Conservation (phyloP, 2,888 invertebrate genomes). For the Eudasyphora cyanicolor region DNA sequence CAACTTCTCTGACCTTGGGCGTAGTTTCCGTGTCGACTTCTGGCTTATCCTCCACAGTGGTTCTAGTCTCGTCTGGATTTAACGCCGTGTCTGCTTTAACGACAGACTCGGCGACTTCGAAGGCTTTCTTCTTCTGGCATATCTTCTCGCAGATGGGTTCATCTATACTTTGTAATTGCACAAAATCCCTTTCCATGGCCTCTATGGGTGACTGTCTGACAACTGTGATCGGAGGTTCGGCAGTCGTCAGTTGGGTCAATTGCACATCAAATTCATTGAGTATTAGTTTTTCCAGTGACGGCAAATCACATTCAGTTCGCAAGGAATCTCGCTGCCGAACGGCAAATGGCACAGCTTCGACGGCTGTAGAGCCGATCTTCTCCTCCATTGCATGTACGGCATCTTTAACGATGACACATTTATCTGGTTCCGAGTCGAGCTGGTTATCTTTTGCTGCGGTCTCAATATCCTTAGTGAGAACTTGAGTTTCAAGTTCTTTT, state of each 20-base stretch:
- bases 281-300: conserved; percentile 72
- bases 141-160: conserved; percentile 76
- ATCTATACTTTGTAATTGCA: conserved; percentile 67
- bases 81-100: conserved; percentile 60
- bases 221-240: conserved; percentile 68
- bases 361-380: conserved; percentile 74
- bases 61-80: conserved; percentile 69
- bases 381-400: conserved; percentile 82
- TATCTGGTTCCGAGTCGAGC: conserved; percentile 54
- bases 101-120: conserved; percentile 72
- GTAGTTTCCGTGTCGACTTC: conserved; percentile 59
- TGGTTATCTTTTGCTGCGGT: neutral
- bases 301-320: conserved; percentile 67
- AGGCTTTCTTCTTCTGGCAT: conserved; percentile 71
- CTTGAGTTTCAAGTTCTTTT: conserved; percentile 80
- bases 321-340: conserved; percentile 75
- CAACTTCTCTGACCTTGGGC: conserved; percentile 82
- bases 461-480: neutral
- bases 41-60: conserved; percentile 45
- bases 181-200: conserved; percentile 64
- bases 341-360: conserved; percentile 72
- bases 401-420: conserved; percentile 81
- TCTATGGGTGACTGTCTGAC: conserved; percentile 71
- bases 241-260: conserved; percentile 67
- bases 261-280: conserved; percentile 71